A percentile compares a stretch with the other conserved stretches of the same genome.
These are phyloP conservation scores for Polyommatus icarus DNA, from an alignment of 2,888 invertebrate genomes.

Conservation along the genomic window DNA sequence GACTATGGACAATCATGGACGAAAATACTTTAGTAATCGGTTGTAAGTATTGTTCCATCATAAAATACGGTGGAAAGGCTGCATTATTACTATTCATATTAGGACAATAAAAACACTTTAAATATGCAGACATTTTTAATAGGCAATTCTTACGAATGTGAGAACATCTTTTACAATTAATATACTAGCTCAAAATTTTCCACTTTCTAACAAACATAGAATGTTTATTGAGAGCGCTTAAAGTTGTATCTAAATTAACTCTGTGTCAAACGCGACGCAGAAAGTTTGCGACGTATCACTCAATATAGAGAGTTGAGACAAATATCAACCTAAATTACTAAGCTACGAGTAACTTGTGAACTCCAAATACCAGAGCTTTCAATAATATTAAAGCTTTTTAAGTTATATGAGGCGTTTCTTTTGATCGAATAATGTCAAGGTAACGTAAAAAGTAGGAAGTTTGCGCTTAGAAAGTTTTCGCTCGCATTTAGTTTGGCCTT, in stretches of 20 bases:
- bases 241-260: background rate
- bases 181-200: no score
- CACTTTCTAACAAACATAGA: no score
- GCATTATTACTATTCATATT: no score
- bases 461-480: background rate
- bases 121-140: no score
- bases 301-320: background rate
- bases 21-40: background rate
- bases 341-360: background rate
- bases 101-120: no score
- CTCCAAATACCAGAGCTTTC: background rate
- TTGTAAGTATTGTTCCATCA: no score
- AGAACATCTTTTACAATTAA: no score
- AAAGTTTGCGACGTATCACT: background rate
- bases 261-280: background rate
- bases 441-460: conserved; percentile 1
- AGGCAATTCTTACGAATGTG: no score
- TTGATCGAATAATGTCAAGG: conserved; percentile 11
- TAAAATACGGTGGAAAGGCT: no score
- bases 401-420: background rate
- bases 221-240: background rate
- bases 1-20: background rate
- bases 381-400: background rate
- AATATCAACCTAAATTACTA: background rate
- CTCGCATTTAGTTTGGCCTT: conserved; percentile 3